Evolutionary conservation across 2,888 invertebrate genomes (phyloP).

Genomic region (Drosophila dives): DNA sequence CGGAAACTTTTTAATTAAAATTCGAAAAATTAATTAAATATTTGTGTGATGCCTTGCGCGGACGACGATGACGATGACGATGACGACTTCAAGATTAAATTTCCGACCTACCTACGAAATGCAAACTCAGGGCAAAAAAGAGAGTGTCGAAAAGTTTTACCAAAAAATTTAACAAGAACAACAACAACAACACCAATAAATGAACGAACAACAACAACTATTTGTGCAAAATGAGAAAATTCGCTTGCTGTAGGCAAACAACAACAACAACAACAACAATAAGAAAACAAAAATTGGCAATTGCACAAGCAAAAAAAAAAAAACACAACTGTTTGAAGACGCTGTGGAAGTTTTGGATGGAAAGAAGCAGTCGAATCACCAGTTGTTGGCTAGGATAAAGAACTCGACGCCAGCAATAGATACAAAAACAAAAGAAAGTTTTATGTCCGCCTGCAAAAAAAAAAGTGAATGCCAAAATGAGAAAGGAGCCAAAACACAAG

Average conservation of each 20-base stretch:
- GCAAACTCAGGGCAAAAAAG: slow-evolving; percentile 56
- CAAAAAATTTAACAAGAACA: slow-evolving; percentile 40
- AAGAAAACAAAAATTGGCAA: slow-evolving; percentile 2
- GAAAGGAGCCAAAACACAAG: slow-evolving; percentile 56
- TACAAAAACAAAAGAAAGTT: slow-evolving; percentile 69
- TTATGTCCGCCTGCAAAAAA: slow-evolving; percentile 20
- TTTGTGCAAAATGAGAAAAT: slow-evolving; percentile 78
- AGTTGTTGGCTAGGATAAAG: slow-evolving; percentile 23
- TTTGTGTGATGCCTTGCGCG: slow-evolving; percentile 74
- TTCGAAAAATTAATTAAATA: slow-evolving; percentile 81
- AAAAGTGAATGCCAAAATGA: slow-evolving; percentile 73
- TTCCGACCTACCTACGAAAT: slow-evolving; percentile 80
- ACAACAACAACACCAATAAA: slow-evolving; percentile 11
- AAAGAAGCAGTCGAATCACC: slow-evolving; percentile 11
- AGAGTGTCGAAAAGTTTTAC: slow-evolving; percentile 67
- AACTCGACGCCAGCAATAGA: slow-evolving; percentile 45
- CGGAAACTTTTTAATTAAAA: slow-evolving; percentile 79
- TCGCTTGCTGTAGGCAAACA: slow-evolving; percentile 63
- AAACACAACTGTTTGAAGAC: slow-evolving; percentile 30
- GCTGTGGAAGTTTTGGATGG: slow-evolving; percentile 11
- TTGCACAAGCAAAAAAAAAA: slow-evolving; percentile 6
- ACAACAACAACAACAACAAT: slow-evolving; percentile 39
- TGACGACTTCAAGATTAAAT: slow-evolving; percentile 81
- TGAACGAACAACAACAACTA: slow-evolving; percentile 34
- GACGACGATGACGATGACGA: slow-evolving; percentile 63